These are phyloP conservation scores for Plectus sambesii DNA, from an alignment of 1,140 invertebrate species.

Conservation along the genomic window DNA sequence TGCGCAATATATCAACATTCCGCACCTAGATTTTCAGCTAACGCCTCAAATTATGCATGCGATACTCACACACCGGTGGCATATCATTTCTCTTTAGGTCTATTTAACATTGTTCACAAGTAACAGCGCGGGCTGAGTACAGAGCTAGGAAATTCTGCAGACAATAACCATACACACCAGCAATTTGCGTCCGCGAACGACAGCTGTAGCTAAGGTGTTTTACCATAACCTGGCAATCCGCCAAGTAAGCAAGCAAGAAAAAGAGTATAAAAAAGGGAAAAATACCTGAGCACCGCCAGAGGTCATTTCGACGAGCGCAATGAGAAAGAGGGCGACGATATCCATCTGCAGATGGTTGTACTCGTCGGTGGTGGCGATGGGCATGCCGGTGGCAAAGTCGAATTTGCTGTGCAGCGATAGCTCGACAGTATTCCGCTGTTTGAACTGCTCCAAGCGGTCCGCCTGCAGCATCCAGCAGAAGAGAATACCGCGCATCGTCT, in stretches of 20 bases:
- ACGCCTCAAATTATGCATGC: too few species aligned
- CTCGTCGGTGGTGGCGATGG: conserved; percentile 64
- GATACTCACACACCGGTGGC: neutral
- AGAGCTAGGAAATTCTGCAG: too few species aligned
- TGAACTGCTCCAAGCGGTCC: conserved; percentile 76
- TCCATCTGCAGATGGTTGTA: conserved; percentile 94
- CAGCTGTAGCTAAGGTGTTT: too few species aligned
- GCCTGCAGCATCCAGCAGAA: conserved; percentile 93
- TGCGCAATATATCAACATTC: too few species aligned
- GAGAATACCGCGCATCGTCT: conserved; percentile 95
- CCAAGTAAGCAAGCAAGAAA: neutral
- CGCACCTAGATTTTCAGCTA: too few species aligned
- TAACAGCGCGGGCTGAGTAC: too few species aligned
- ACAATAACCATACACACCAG: too few species aligned
- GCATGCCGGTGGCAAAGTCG: conserved; percentile 74
- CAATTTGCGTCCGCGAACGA: too few species aligned
- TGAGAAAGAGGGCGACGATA: conserved; percentile 79
- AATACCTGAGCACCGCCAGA: conserved; percentile 61
- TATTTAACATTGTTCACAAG: too few species aligned
- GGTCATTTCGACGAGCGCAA: conserved; percentile 96
- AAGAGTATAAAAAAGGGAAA: conserved; percentile 16
- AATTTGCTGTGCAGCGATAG: conserved; percentile 91
- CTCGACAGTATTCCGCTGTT: conserved; percentile 74
- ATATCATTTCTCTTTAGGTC: too few species aligned
- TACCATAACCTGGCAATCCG: too few species aligned